Evolutionary conservation across 2,888 invertebrate species (phyloP).

Genomic region (Trileptium ribeirensis): DNA sequence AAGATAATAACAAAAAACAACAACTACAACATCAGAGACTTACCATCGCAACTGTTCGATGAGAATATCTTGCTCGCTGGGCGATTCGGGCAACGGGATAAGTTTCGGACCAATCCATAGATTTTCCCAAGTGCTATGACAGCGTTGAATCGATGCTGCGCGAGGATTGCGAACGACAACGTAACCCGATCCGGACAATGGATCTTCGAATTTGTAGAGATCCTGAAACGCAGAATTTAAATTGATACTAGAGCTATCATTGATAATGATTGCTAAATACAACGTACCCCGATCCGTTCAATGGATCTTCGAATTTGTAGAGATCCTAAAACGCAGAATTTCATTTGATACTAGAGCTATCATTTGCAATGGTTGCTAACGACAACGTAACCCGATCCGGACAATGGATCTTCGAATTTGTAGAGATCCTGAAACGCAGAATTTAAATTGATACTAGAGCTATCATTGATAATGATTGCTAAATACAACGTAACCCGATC

Average conservation of each 20-base stretch:
- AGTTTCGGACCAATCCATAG: neutral
- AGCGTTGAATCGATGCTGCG: neutral
- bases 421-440: too few relatives aligned
- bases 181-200: neutral
- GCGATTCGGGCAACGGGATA: neutral
- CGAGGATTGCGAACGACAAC: neutral
- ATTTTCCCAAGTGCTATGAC: neutral
- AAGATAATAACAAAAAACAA: too few relatives aligned
- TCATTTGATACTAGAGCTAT: too few relatives aligned
- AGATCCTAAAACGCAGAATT: neutral
- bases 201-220: neutral
- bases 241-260: too few relatives aligned
- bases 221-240: too few relatives aligned
- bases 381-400: too few relatives aligned
- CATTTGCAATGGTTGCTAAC: too few relatives aligned
- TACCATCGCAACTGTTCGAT: neutral
- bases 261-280: neutral
- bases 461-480: too few relatives aligned
- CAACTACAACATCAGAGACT: neutral
- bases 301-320: neutral
- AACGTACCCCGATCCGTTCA: neutral
- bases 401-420: too few relatives aligned
- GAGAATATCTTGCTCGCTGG: neutral
- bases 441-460: too few relatives aligned
- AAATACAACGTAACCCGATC: too few relatives aligned